Conservation (phyloP, 2,888 invertebrate genomes). For the Pammene aurita region DNA sequence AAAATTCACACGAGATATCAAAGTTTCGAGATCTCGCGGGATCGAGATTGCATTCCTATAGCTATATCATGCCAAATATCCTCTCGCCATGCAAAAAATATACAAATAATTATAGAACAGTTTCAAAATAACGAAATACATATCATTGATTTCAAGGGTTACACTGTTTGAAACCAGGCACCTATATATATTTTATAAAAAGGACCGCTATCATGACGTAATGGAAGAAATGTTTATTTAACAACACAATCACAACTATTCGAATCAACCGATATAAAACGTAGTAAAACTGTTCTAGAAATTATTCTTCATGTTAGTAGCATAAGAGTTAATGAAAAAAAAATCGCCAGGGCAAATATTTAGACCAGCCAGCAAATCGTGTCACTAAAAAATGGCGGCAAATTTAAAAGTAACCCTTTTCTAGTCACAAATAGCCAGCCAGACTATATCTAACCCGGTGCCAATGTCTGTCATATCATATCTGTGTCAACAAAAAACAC, state of each 20-base stretch:
- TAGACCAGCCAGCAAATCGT: not conserved
- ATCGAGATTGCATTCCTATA: too few species aligned
- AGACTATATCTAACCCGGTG: conserved; percentile 21
- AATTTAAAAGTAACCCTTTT: not conserved
- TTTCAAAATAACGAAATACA: not conserved
- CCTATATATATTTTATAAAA: too few species aligned
- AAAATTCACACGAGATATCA: too few species aligned
- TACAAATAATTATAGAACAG: conserved; percentile 6
- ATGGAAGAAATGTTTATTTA: not conserved
- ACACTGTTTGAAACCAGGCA: too few species aligned
- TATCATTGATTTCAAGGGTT: too few species aligned
- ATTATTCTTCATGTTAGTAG: conserved; percentile 10
- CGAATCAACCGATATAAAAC: not conserved
- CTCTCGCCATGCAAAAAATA: conserved; percentile 6
- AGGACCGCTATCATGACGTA: not conserved
- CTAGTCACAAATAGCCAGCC: not conserved
- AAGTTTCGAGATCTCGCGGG: too few species aligned
- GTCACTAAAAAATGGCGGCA: not conserved
- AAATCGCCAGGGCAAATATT: conserved; percentile 21
- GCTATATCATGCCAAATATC: not conserved
- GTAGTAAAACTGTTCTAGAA: conserved; percentile 9
- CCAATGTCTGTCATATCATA: not conserved
- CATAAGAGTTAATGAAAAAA: conserved; percentile 9
- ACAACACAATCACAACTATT: not conserved
- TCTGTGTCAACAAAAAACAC: not conserved